phyloP scores from a whole-genome alignment of 2,113 vertebrate genomes.

The Apteryx owenii region DNA sequence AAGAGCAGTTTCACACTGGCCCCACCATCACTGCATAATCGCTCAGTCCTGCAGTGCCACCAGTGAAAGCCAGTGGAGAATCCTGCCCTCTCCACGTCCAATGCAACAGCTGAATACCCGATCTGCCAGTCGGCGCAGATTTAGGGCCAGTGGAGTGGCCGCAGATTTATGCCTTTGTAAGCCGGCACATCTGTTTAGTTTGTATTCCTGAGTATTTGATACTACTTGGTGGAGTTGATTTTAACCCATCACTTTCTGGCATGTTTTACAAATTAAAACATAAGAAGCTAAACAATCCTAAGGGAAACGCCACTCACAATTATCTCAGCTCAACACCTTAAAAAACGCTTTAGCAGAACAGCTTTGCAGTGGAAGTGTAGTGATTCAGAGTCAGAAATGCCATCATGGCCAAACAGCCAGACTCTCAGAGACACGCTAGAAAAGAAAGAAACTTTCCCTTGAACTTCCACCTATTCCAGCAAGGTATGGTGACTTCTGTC shows the following conservation, averaged over 20 bases:
- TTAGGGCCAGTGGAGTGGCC: background rate
- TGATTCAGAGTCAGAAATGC: background rate
- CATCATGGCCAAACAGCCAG: background rate
- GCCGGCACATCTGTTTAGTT: background rate
- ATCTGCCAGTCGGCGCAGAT: background rate
- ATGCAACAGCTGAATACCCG: background rate
- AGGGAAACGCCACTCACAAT: background rate
- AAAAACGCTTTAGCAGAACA: background rate
- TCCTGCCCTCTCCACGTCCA: background rate
- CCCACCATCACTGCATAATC: background rate
- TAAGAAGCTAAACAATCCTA: background rate
- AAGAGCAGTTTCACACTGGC: background rate
- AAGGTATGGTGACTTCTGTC: background rate
- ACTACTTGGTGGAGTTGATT: background rate
- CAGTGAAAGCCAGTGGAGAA: accelerated
- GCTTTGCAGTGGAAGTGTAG: background rate
- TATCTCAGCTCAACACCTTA: background rate
- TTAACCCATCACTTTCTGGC: background rate
- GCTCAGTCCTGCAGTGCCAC: background rate
- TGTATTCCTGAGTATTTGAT: background rate
- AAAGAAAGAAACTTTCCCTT: background rate
- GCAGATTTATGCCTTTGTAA: background rate
- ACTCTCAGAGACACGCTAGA: background rate
- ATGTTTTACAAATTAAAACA: background rate
- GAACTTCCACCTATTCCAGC: background rate